Evolutionary conservation across 2,888 invertebrate species (phyloP).

Genomic region (Hymenopus coronatus): DNA sequence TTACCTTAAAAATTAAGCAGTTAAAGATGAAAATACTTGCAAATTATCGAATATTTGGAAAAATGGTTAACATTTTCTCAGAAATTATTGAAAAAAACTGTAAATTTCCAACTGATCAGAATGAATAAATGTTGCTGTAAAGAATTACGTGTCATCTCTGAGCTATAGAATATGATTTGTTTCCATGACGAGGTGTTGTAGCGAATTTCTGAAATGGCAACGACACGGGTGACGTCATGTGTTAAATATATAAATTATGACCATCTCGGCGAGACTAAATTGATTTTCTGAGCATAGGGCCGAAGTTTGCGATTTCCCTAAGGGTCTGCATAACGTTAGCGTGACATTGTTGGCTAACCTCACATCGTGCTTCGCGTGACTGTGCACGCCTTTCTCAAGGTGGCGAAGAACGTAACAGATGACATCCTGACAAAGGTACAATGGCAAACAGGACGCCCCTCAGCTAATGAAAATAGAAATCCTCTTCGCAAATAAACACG

Average conservation of each 20-base stretch:
- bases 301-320: background rate
- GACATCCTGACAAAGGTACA: background rate
- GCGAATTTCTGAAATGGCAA: no score
- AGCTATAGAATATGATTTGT: no score
- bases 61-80: no score
- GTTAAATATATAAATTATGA: background rate
- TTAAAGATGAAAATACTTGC: no score
- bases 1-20: no score
- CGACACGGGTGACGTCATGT: no score
- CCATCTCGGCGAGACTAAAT: background rate
- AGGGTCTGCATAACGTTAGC: background rate
- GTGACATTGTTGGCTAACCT: background rate
- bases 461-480: background rate
- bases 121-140: no score
- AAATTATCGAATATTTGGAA: no score
- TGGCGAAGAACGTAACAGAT: background rate
- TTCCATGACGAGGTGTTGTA: no score
- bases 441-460: background rate
- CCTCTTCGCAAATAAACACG: background rate
- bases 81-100: no score
- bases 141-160: no score
- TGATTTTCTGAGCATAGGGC: background rate
- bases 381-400: background rate
- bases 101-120: no score
- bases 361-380: background rate